Base-by-base conservation (phyloP, 2,888 invertebrate genomes). In the Tillus elongatus region DNA sequence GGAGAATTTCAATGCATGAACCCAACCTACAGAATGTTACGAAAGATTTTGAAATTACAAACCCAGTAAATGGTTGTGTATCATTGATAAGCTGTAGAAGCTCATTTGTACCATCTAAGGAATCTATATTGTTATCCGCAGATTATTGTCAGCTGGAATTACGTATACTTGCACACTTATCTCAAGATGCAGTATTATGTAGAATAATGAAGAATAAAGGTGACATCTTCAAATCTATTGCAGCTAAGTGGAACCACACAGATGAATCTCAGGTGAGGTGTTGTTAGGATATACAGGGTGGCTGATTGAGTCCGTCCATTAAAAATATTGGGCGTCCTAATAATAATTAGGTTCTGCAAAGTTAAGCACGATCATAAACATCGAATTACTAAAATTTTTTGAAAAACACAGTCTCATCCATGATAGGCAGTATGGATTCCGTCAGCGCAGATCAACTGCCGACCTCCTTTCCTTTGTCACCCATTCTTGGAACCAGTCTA, bases 141-240 rank as follows among this genome's bases (percentile, higher is more conserved):
- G 97, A 98, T 69, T 98, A 92, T 67, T 91, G 91, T 52, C 98
- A 98, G 65, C 62, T 98, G 42, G 98, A 98, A 67, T 74, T 98
- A 63, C 73, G 98, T 49, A 78, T 98, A 40, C 68, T 98, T 50
- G 88, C 96, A 11, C 93, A 96, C 67, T 75, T 95, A 42, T 87
- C 89, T 4, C 69, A 74, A 44, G 97, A 97, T 66, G 48, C 64
- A 4, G 70, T 73, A 30, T 67, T 96, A 24, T 69, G 79, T 33
- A 62, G 68, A 29, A 80, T 82, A 28, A 77, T 86, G 75, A 69
- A 67, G 30, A 56, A 60, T 8, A 65, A 74, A 35, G 76, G 73
- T 9, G 93, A 93, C 65, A 79, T 92, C 16, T 93, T 93, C 56
- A 82, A 76, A 51, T 75, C 76, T 30, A 86, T 96, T 36, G 91